Evolutionary conservation across 2,797 vertebrate genomes (phyloP).

Genomic region (Triplophysa bombifrons): DNA sequence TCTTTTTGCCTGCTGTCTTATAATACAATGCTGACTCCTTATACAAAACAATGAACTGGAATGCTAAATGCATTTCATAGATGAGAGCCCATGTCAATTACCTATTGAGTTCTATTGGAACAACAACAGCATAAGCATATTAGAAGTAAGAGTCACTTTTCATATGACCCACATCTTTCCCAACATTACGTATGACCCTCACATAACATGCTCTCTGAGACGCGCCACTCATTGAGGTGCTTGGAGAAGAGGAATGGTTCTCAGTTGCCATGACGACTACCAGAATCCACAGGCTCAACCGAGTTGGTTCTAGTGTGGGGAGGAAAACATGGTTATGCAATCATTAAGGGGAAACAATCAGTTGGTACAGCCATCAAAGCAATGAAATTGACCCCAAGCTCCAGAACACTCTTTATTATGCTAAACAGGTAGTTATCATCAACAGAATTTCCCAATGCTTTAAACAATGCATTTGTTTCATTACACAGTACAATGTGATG

Average conservation of each 20-base stretch:
- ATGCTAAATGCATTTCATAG: background rate
- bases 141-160: background rate
- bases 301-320: constrained; percentile 64
- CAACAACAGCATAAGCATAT: background rate
- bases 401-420: background rate
- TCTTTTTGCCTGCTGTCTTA: background rate
- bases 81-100: background rate
- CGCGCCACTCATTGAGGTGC: constrained; percentile 69
- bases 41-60: background rate
- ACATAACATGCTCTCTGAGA: constrained; percentile 63
- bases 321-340: constrained; percentile 72
- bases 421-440: background rate
- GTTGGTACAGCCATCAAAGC: constrained; percentile 63
- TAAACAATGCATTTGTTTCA: background rate
- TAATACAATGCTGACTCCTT: background rate
- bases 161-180: constrained; percentile 47
- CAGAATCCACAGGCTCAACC: constrained; percentile 73
- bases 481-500: background rate
- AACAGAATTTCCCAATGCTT: background rate
- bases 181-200: constrained; percentile 63
- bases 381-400: constrained; percentile 48
- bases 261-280: constrained; percentile 78
- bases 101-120: background rate
- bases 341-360: constrained; percentile 46
- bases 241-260: constrained; percentile 69